phyloP scores from a whole-genome alignment of 1,140 invertebrate genomes.

The Psix sp. region DNA sequence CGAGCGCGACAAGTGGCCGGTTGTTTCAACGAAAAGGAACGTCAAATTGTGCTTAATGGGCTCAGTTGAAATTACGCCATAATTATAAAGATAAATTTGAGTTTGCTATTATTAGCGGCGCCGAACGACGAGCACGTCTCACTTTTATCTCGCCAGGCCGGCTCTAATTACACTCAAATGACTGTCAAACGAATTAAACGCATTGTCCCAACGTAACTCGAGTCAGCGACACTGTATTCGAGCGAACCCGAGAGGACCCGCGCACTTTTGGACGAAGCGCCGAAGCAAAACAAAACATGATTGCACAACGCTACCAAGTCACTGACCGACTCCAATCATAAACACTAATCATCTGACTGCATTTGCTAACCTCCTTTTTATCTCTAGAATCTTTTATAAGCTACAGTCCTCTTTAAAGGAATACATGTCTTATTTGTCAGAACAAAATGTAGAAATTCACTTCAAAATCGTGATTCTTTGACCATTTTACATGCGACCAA shows the following conservation, averaged over 20 bases:
- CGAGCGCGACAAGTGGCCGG: constrained; percentile 10
- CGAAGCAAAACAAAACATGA: constrained; percentile 33
- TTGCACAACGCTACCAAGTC: constrained; percentile 29
- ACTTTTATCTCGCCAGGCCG: constrained; percentile 20
- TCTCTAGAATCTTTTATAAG: background rate
- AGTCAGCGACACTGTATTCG: too few relatives aligned
- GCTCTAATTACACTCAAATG: constrained; percentile 18
- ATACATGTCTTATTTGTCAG: too few relatives aligned
- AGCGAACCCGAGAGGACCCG: constrained; percentile 1
- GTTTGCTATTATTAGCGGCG: constrained; percentile 24
- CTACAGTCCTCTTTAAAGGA: too few relatives aligned
- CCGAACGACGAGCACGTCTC: constrained; percentile 9
- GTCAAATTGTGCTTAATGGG: constrained; percentile 43
- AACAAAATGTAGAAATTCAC: too few relatives aligned
- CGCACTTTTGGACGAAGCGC: constrained; percentile 24
- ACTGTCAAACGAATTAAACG: constrained; percentile 17
- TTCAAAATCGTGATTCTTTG: background rate
- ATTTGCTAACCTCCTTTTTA: background rate
- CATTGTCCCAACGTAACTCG: too few relatives aligned
- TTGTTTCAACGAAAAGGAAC: constrained; percentile 13
- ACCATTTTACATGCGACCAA: too few relatives aligned
- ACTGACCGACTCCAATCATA: constrained; percentile 14
- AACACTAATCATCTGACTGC: background rate
- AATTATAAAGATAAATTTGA: constrained; percentile 46
- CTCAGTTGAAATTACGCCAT: constrained; percentile 28